Evolutionary conservation across 2,888 invertebrate genomes (phyloP).

Genomic region (Zhuqinia jingwanae): DNA sequence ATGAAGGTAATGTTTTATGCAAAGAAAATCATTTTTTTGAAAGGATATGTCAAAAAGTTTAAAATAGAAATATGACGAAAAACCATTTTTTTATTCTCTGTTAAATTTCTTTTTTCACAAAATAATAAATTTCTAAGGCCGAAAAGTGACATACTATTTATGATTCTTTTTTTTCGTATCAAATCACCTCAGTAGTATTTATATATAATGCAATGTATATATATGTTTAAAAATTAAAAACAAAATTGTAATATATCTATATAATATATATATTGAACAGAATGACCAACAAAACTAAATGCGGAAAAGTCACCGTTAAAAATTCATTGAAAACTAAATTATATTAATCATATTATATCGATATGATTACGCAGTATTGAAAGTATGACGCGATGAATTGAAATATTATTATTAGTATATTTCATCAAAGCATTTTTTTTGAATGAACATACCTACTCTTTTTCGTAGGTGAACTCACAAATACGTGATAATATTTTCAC

Average conservation of each 20-base stretch:
- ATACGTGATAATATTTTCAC: neutral
- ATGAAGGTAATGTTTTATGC: too few relatives aligned
- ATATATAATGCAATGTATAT: conserved; percentile 5
- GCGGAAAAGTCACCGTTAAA: neutral
- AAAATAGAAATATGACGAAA: conserved; percentile 38
- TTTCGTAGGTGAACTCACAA: neutral
- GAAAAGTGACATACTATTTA: conserved; percentile 48
- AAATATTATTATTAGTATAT: neutral
- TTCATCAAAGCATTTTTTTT: neutral
- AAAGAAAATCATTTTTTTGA: too few relatives aligned
- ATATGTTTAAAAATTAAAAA: conserved; percentile 27
- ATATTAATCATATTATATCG: too few relatives aligned
- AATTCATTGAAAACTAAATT: neutral
- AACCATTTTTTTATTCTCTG: conserved; percentile 45
- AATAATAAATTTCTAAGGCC: conserved; percentile 62
- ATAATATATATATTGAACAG: neutral
- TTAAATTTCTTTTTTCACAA: conserved; percentile 41
- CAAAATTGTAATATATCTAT: neutral
- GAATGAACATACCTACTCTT: neutral
- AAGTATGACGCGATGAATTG: too few relatives aligned
- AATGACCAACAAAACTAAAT: conserved; percentile 11
- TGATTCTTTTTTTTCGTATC: conserved; percentile 39
- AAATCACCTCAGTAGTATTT: conserved; percentile 11
- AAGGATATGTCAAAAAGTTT: neutral
- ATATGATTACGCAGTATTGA: neutral